Evolutionary conservation across 2,113 vertebrate genomes (phyloP), one percentile per base, ranked within the genome.

Genomic region (Gopherus flavomarginatus): DNA sequence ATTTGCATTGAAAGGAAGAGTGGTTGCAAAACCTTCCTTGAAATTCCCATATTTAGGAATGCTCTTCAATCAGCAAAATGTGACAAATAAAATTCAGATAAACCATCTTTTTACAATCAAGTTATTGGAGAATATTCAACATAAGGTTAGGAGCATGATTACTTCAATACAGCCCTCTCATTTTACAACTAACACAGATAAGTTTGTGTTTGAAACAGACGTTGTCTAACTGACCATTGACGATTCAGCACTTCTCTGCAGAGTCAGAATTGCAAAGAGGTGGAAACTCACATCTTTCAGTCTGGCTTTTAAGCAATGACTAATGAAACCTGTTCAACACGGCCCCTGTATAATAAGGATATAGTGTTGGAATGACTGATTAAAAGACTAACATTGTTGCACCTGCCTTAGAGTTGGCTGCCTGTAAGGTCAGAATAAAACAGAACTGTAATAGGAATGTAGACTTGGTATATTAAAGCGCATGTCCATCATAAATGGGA

Each of bases 151-250:
- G 52, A 91, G 44, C 88, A 62, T 96, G 94, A 94, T 96, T 90
- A 52, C 81, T 95, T 91, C n/a, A 83, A 52, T 94, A 82, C 86
- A 91, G 95, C 94, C 91, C 92, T 95, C 92, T 97, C 93, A 92
- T 95, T 97, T 91, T 91, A 77, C 84, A 93, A 93, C 94, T 97
- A 87, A 88, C 88, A 86, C 87, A 94, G 94, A 96, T 97, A 97
- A 97, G 93, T 95, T 91, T 7, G 91, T 95, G 94, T 96, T 97
- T 97, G 96, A 97, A 96, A 94, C 49, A 84, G 90, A 94, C 92
- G 84, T 96, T 86, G 75, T 97, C 12, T 95, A 95, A 92, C 92
- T 94, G 96, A 96, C 96, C 91, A 91, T 92, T 94, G 94, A 88
- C 94, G 96, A 89, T 91, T 90, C 86, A 9, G 84, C 96, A 44